Evolutionary conservation across 1,140 invertebrate species (phyloP).

Genomic region (Colletes latitarsis): DNA sequence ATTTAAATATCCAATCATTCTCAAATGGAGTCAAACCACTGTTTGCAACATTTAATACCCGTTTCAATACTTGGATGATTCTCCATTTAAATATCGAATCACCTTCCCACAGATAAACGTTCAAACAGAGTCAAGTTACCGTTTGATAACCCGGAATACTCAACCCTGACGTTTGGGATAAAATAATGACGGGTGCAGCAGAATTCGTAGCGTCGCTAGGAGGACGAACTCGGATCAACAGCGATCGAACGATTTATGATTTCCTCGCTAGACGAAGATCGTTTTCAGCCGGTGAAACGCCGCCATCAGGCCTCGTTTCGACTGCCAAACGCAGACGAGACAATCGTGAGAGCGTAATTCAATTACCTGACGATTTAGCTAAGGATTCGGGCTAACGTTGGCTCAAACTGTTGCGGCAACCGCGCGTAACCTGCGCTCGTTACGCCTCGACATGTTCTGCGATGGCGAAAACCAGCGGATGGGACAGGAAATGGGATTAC

Average conservation of each 20-base stretch:
- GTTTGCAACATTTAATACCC: no score
- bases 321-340: conserved; percentile 41
- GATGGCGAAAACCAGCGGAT: background rate
- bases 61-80: no score
- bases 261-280: conserved; percentile 24
- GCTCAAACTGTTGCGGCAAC: background rate
- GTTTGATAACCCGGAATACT: no score
- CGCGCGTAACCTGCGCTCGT: background rate
- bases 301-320: conserved; percentile 10
- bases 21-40: no score
- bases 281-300: conserved; percentile 11
- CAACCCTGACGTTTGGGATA: no score
- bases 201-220: background rate
- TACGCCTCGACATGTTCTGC: background rate
- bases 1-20: no score
- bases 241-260: conserved; percentile 31
- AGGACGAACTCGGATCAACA: background rate
- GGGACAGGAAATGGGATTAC: background rate
- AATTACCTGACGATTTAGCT: background rate
- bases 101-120: no score
- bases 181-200: no score
- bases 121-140: no score
- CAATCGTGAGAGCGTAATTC: conserved; percentile 26
- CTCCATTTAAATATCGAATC: no score
- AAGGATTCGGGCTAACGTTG: background rate